Percentiles rank a stretch among this genome's conserved stretches.
Evolutionary conservation across 2,797 vertebrate genomes (phyloP).

Genomic region (Notolepis coatsorum): DNA sequence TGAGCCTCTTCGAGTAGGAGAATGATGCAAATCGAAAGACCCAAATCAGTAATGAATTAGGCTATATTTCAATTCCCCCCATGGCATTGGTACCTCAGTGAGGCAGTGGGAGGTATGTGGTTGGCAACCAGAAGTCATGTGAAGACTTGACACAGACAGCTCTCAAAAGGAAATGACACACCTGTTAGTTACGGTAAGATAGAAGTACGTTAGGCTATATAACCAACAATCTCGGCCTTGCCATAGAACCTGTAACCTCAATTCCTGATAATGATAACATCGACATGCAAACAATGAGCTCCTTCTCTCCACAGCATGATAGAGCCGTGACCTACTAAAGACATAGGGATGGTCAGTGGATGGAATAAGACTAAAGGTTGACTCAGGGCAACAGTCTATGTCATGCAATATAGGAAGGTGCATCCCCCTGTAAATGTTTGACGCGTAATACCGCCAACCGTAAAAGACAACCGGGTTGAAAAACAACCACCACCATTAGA

Average conservation of each 20-base stretch:
- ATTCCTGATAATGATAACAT: conserved; percentile 8
- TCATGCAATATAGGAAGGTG: conserved; percentile 13
- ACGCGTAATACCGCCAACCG: conserved; percentile 27
- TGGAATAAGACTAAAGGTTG: background rate
- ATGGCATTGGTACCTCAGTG: too few species aligned
- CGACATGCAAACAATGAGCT: conserved; percentile 2
- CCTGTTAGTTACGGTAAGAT: background rate
- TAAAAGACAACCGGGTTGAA: conserved; percentile 28
- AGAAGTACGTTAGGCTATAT: background rate
- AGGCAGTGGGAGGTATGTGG: too few species aligned
- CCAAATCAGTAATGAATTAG: too few species aligned
- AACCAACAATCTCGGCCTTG: background rate
- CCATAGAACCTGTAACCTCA: background rate
- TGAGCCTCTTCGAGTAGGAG: too few species aligned
- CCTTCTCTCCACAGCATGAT: background rate
- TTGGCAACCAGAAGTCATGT: background rate
- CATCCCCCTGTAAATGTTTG: conserved; percentile 20
- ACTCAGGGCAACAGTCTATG: conserved; percentile 25
- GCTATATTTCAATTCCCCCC: too few species aligned
- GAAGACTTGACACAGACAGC: background rate
- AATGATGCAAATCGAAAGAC: too few species aligned
- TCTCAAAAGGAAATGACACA: background rate
- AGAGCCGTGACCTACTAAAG: background rate
- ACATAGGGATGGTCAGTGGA: background rate
- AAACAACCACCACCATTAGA: conserved; percentile 11